Conservation (phyloP, 2,888 invertebrate species). For the Spatulosminthurus flaviceps region DNA sequence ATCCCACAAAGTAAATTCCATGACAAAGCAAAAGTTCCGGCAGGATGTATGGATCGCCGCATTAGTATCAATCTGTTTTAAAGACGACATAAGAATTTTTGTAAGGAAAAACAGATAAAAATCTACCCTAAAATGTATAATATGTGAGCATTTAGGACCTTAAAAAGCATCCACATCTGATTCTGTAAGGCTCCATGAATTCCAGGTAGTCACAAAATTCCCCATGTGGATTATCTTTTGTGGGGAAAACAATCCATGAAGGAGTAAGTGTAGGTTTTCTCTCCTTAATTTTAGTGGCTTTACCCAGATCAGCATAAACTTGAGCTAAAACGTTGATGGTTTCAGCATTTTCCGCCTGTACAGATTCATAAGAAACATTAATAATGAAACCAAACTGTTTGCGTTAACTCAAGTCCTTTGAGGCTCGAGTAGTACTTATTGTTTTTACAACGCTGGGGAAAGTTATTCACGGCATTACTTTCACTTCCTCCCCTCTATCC, state of each 20-base stretch:
- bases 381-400: no score
- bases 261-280: conserved; percentile 45
- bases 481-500: conserved; percentile 50
- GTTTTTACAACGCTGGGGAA: no score
- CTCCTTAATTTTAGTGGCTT: conserved; percentile 2
- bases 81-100: no score
- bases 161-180: conserved; percentile 7
- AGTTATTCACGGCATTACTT: no score
- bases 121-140: no score
- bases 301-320: conserved; percentile 46
- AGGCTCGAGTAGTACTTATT: no score
- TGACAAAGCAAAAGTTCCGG: conserved; percentile 56
- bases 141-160: not conserved
- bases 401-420: no score
- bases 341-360: not conserved
- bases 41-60: conserved; percentile 56
- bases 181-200: conserved; percentile 51
- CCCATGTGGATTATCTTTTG: not conserved
- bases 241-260: conserved; percentile 54
- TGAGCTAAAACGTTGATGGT: conserved; percentile 6
- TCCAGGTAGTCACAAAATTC: conserved; percentile 51
- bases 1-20: conserved; percentile 53
- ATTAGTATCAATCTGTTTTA: conserved; percentile 53
- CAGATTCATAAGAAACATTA: no score
- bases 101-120: no score